Percentiles rank a stretch among this genome's conserved stretches.
phyloP scores from a whole-genome alignment of 2,113 vertebrate genomes.

The Hyaena hyaena region DNA sequence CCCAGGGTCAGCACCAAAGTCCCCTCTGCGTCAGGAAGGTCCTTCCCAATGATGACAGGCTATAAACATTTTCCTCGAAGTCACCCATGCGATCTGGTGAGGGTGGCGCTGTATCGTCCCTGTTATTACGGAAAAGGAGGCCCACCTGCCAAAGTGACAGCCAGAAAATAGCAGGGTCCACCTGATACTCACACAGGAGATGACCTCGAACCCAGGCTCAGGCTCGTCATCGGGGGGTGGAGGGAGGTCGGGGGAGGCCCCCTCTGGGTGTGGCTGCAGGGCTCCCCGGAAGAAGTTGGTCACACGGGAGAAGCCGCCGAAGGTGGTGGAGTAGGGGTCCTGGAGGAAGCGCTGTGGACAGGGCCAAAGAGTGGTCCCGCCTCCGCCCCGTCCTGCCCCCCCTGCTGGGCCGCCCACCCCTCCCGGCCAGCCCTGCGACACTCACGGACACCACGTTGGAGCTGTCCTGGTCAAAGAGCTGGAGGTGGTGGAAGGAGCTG shows the following conservation, averaged over 20 bases:
- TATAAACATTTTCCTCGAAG: accelerated
- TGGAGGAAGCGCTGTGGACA: constrained; percentile 91
- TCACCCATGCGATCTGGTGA: neutral
- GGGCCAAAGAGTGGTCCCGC: accelerated
- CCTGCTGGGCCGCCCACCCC: accelerated
- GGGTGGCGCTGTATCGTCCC: accelerated
- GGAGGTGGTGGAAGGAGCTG: constrained; percentile 92
- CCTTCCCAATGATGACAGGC: too few species aligned
- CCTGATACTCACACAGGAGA: constrained; percentile 90
- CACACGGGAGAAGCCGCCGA: constrained; percentile 95
- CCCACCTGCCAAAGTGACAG: neutral
- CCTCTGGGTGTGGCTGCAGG: constrained; percentile 88
- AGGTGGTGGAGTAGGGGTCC: constrained; percentile 94
- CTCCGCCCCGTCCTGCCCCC: accelerated
- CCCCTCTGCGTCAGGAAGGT: neutral
- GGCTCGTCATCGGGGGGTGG: constrained; percentile 84
- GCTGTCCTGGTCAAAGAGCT: constrained; percentile 91
- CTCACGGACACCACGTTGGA: constrained; percentile 92
- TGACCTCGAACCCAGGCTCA: constrained; percentile 94
- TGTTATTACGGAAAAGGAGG: neutral
- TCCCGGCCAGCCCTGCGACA: neutral
- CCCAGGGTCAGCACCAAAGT: neutral
- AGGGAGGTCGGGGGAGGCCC: constrained; percentile 54
- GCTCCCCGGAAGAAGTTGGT: constrained; percentile 95
- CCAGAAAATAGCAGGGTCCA: accelerated